These are phyloP conservation scores for Drosophila aldrichi DNA, from an alignment of 2,888 invertebrate species.

Conservation along the genomic window DNA sequence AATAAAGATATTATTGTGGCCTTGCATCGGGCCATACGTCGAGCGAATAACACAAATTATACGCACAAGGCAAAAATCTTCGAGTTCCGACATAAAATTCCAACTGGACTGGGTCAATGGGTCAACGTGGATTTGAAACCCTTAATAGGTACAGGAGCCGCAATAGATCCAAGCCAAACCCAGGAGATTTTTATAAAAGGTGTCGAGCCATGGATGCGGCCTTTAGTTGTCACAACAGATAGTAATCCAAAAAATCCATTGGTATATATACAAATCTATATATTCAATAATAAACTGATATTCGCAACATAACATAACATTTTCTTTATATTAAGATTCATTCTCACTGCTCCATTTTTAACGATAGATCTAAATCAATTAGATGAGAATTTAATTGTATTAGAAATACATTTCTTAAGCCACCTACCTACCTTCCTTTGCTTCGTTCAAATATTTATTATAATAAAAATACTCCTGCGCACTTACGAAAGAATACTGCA, in stretches of 20 bases:
- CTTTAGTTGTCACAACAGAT: conserved; percentile 89
- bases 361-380: no score
- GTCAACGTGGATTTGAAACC: conserved; percentile 90
- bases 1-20: conserved; percentile 76
- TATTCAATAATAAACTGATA: background rate
- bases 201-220: conserved; percentile 88
- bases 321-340: no score
- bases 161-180: conserved; percentile 86
- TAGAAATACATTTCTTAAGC: no score
- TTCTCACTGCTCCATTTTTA: no score
- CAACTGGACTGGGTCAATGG: conserved; percentile 86
- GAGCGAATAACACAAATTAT: conserved; percentile 69
- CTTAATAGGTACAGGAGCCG: conserved; percentile 88
- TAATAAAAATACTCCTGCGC: no score
- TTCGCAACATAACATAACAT: background rate
- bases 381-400: no score
- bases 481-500: no score
- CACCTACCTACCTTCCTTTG: no score
- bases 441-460: no score
- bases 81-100: conserved; percentile 81
- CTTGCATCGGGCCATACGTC: conserved; percentile 80
- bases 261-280: conserved; percentile 52
- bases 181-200: conserved; percentile 92
- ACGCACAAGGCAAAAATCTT: conserved; percentile 81
- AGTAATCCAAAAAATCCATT: conserved; percentile 84